A percentile compares a stretch with the other conserved stretches of the same genome.
These are phyloP conservation scores for Karalla daura DNA, from an alignment of 2,797 vertebrate genomes.

Conservation along the genomic window DNA sequence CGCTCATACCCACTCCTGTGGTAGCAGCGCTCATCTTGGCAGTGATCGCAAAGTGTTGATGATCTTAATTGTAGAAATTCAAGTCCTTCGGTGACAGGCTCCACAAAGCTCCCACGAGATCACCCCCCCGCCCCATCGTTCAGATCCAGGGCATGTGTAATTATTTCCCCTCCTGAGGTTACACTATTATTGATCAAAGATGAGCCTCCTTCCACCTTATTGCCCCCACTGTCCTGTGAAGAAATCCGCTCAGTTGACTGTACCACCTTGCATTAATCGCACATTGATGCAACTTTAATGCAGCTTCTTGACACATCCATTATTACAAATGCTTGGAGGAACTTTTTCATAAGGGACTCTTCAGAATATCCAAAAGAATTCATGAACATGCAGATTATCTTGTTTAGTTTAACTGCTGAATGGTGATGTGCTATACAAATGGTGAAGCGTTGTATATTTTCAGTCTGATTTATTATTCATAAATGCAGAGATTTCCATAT, in stretches of 20 bases:
- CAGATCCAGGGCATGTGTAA: slow-evolving; percentile 53
- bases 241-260: slow-evolving; percentile 43
- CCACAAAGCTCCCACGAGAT: background rate
- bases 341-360: slow-evolving; percentile 26
- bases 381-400: slow-evolving; percentile 14
- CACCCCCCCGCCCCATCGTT: slow-evolving; percentile 15
- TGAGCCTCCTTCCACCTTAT: slow-evolving; percentile 35
- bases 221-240: slow-evolving; percentile 38
- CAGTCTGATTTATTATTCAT: slow-evolving; percentile 52
- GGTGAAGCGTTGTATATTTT: background rate
- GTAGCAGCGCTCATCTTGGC: slow-evolving; percentile 31
- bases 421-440: slow-evolving; percentile 1
- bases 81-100: background rate
- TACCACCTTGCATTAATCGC: slow-evolving; percentile 49
- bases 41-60: slow-evolving; percentile 33
- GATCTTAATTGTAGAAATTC: slow-evolving; percentile 37
- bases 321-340: slow-evolving; percentile 39
- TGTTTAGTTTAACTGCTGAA: slow-evolving; percentile 2
- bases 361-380: slow-evolving; percentile 23
- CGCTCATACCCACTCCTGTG: slow-evolving; percentile 13
- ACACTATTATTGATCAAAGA: slow-evolving; percentile 64
- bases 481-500: slow-evolving; percentile 40
- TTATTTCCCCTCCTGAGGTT: slow-evolving; percentile 63
- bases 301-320: slow-evolving; percentile 50
- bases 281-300: slow-evolving; percentile 60